A percentile compares a stretch with the other conserved stretches of the same genome.
phyloP scores from a whole-genome alignment of 2,113 vertebrate genomes.

The Sinocyclocheilus grahami region DNA sequence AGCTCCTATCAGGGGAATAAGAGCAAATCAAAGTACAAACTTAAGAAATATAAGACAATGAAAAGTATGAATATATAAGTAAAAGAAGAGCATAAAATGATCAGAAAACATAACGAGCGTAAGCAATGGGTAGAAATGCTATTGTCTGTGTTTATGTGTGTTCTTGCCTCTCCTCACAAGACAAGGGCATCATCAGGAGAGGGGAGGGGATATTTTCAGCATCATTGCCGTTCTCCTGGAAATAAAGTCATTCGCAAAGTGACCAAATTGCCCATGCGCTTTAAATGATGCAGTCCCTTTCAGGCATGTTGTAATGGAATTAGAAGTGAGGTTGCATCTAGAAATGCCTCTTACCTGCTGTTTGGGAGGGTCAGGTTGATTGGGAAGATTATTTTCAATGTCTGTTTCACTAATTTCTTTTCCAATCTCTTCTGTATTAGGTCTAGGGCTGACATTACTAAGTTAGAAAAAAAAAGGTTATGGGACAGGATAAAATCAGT shows the following conservation, averaged over 20 bases:
- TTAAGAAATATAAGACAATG: background rate
- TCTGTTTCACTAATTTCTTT: conserved; percentile 21
- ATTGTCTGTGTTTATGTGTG: conserved; percentile 6
- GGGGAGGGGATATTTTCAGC: conserved; percentile 46
- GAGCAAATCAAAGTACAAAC: background rate
- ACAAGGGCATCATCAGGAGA: conserved; percentile 47
- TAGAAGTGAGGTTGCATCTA: background rate
- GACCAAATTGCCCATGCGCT: background rate
- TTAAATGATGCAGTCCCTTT: background rate
- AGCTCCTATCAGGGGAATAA: conserved; percentile 77
- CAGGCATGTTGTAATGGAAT: background rate
- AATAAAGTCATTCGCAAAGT: conserved; percentile 26
- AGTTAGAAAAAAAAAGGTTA: background rate
- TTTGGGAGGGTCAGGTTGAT: conserved; percentile 21
- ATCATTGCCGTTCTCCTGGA: conserved; percentile 52
- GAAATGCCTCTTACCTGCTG: conserved; percentile 37
- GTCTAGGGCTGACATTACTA: conserved; percentile 3
- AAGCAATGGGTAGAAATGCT: background rate
- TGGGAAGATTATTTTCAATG: background rate
- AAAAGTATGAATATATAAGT: conserved; percentile 65
- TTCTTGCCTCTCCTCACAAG: conserved; percentile 55
- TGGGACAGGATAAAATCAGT: background rate
- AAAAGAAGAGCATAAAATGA: conserved; percentile 69
- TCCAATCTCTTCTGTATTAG: background rate
- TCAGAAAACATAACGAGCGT: background rate